A percentile compares a stretch with the other conserved stretches of the same genome.
These are phyloP conservation scores for Eueides isabella DNA, from an alignment of 1,140 invertebrate genomes.

Conservation along the genomic window DNA sequence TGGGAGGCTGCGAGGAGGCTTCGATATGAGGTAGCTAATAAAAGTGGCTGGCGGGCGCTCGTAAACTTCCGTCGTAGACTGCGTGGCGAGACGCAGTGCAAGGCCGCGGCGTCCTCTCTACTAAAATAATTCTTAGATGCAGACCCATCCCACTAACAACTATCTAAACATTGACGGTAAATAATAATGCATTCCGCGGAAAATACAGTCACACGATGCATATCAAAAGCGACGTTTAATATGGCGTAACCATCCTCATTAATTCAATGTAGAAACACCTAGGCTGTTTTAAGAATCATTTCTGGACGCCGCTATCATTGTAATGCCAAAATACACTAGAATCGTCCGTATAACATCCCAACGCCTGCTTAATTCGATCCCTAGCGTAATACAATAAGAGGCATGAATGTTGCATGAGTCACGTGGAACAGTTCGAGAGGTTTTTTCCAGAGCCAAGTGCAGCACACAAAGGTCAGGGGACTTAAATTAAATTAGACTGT, in stretches of 20 bases:
- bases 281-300: conserved; percentile 54
- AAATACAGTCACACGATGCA: neutral
- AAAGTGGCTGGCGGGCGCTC: conserved; percentile 75
- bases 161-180: neutral
- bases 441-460: conserved; percentile 70
- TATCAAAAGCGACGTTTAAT: neutral
- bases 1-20: conserved; percentile 78
- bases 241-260: conserved; percentile 35
- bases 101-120: conserved; percentile 53
- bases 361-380: conserved; percentile 51
- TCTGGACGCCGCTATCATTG: conserved; percentile 45
- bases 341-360: conserved; percentile 47
- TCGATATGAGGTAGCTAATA: conserved; percentile 79
- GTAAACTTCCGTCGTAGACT: conserved; percentile 77
- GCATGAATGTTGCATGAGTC: conserved; percentile 63
- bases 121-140: conserved; percentile 46
- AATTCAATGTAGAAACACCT: conserved; percentile 52
- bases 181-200: neutral
- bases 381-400: conserved; percentile 62
- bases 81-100: conserved; percentile 75
- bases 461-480: conserved; percentile 70
- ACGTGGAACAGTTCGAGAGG: conserved; percentile 51
- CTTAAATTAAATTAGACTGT: conserved; percentile 80
- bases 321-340: conserved; percentile 56
- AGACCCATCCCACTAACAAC: conserved; percentile 16